Evolutionary conservation across 2,797 vertebrate species (phyloP).

Genomic region (Poeciliopsis gracilis): DNA sequence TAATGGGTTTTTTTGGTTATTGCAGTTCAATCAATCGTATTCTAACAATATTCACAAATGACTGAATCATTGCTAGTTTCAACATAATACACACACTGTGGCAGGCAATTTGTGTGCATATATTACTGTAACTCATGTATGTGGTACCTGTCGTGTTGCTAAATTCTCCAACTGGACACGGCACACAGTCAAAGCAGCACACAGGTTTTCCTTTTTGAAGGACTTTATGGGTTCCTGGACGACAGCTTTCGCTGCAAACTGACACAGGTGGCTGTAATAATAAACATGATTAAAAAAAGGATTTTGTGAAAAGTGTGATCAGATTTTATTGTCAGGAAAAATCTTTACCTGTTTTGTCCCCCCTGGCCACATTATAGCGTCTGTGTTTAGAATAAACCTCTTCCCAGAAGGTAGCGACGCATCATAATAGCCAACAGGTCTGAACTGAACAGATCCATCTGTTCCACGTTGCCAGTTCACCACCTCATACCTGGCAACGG

Average conservation of each 20-base stretch:
- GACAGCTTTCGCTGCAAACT: slow-evolving; percentile 78
- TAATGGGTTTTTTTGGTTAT: slow-evolving; percentile 5
- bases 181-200: slow-evolving; percentile 77
- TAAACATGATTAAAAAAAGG: neutral
- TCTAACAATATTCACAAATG: slow-evolving; percentile 14
- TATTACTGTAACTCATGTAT: neutral
- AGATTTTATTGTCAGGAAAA: neutral
- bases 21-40: slow-evolving; percentile 20
- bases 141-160: slow-evolving; percentile 78
- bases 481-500: slow-evolving; percentile 76
- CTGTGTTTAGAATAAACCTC: slow-evolving; percentile 66
- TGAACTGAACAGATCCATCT: slow-evolving; percentile 68
- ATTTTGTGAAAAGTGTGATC: neutral
- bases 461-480: slow-evolving; percentile 78
- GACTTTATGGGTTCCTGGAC: slow-evolving; percentile 74
- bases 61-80: slow-evolving; percentile 36
- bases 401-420: slow-evolving; percentile 69
- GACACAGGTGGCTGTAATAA: slow-evolving; percentile 71
- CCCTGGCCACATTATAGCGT: slow-evolving; percentile 72
- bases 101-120: slow-evolving; percentile 29
- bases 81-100: slow-evolving; percentile 53
- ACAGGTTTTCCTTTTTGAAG: slow-evolving; percentile 74
- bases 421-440: slow-evolving; percentile 78
- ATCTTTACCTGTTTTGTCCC: slow-evolving; percentile 62
- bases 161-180: slow-evolving; percentile 78